Evolutionary conservation across 2,888 invertebrate species (phyloP).

Genomic region (Colostygia pectinataria): DNA sequence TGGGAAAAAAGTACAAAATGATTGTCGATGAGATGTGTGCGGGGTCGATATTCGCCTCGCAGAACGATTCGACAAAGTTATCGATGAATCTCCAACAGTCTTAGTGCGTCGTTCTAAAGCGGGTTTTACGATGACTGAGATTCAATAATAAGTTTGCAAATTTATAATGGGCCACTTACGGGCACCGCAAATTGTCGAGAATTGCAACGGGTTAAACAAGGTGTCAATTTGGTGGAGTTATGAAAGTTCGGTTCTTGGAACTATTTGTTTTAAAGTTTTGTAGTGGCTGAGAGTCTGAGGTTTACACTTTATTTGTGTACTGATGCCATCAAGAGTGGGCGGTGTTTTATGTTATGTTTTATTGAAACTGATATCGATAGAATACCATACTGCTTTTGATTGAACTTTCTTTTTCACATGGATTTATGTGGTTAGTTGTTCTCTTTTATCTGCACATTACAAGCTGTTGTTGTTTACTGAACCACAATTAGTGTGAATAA

Average conservation of each 20-base stretch:
- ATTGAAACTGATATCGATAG: slow-evolving; percentile 53
- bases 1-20: slow-evolving; percentile 78
- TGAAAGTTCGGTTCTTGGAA: slow-evolving; percentile 78
- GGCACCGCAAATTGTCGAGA: slow-evolving; percentile 76
- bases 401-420: slow-evolving; percentile 25
- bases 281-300: slow-evolving; percentile 45
- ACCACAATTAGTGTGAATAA: too few relatives aligned
- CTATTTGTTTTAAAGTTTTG: slow-evolving; percentile 78
- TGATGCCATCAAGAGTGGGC: slow-evolving; percentile 59
- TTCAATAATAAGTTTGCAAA: slow-evolving; percentile 45
- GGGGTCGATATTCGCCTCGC: slow-evolving; percentile 66
- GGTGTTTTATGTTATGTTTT: slow-evolving; percentile 63
- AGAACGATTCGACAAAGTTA: slow-evolving; percentile 50
- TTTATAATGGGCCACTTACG: slow-evolving; percentile 80
- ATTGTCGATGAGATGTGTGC: slow-evolving; percentile 75
- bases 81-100: slow-evolving; percentile 17
- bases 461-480: too few relatives aligned
- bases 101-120: slow-evolving; percentile 30
- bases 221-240: slow-evolving; percentile 82
- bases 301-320: slow-evolving; percentile 68
- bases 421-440: slow-evolving; percentile 10
- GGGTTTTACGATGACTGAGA: slow-evolving; percentile 28
- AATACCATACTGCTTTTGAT: slow-evolving; percentile 27
- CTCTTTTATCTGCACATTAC: not conserved
- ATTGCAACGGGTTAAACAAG: slow-evolving; percentile 77